phyloP scores from a whole-genome alignment of 2,888 invertebrate genomes.

The Melinaea marsaeus region DNA sequence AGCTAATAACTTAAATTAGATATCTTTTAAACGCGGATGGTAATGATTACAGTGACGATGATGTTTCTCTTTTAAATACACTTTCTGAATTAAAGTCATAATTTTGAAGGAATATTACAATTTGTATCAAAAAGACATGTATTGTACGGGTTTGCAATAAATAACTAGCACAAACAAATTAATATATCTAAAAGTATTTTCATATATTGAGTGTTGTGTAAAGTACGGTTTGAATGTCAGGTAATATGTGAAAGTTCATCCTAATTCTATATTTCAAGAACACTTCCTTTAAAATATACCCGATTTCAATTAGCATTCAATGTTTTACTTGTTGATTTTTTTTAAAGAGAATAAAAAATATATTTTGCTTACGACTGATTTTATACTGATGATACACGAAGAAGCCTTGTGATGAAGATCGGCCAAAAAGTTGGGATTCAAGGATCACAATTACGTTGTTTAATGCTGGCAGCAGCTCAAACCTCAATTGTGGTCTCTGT shows the following conservation, averaged over 20 bases:
- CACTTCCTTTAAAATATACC: not conserved
- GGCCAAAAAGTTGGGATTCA: slow-evolving; percentile 97
- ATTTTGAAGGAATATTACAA: no score
- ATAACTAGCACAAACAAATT: no score
- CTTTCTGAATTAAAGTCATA: no score
- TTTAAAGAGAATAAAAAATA: not conserved
- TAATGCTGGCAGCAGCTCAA: slow-evolving; percentile 98
- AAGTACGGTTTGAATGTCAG: not conserved
- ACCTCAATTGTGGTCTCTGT: slow-evolving; percentile 98
- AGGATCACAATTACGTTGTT: slow-evolving; percentile 93
- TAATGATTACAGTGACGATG: no score
- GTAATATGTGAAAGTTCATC: slow-evolving; percentile 2
- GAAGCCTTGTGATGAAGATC: slow-evolving; percentile 98
- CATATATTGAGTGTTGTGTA: no score
- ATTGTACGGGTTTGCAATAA: no score
- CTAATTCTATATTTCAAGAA: not conserved
- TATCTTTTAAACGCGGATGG: no score
- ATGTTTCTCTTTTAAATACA: no score
- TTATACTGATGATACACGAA: slow-evolving; percentile 84
- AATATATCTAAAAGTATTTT: no score
- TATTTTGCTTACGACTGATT: no score
- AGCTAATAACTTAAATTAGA: no score
- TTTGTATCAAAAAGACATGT: no score
- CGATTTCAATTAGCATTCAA: not conserved
- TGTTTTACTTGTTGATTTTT: not conserved